Evolutionary conservation across 1,140 invertebrate genomes (phyloP).

Genomic region (Trachelipus rathkii): DNA sequence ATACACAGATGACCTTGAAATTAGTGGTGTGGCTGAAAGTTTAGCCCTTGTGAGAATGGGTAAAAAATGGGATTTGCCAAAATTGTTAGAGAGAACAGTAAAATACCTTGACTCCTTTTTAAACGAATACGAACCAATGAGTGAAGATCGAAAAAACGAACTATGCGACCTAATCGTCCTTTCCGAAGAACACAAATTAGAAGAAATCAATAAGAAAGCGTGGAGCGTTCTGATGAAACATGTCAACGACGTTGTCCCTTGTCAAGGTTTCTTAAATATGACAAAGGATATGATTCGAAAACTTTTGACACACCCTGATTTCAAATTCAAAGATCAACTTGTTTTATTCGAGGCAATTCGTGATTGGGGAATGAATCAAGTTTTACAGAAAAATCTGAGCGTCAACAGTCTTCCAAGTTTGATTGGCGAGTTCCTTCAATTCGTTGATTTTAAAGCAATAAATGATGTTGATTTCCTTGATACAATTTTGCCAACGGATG

Average conservation of each 20-base stretch:
- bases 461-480: constrained; percentile 41
- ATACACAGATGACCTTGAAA: constrained; percentile 41
- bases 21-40: constrained; percentile 35
- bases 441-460: constrained; percentile 40
- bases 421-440: constrained; percentile 40
- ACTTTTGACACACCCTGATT: constrained; percentile 31
- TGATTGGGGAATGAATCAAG: constrained; percentile 43
- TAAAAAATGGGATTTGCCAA: constrained; percentile 36
- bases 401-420: constrained; percentile 26
- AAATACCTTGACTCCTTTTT: constrained; percentile 40
- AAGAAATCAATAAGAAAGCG: constrained; percentile 33
- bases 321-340: constrained; percentile 40
- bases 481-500: constrained; percentile 43
- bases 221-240: constrained; percentile 32
- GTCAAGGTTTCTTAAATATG: constrained; percentile 38
- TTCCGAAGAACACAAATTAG: constrained; percentile 32
- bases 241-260: constrained; percentile 36
- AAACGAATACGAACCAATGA: constrained; percentile 35
- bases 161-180: constrained; percentile 41
- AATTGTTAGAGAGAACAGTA: constrained; percentile 37
- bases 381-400: constrained; percentile 27
- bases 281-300: constrained; percentile 35
- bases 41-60: constrained; percentile 39
- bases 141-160: constrained; percentile 33
- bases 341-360: constrained; percentile 43